Percentiles rank a stretch among this genome's conserved stretches.
phyloP scores from a whole-genome alignment of 2,888 invertebrate species.

The Rhorus exstirpatorius region DNA sequence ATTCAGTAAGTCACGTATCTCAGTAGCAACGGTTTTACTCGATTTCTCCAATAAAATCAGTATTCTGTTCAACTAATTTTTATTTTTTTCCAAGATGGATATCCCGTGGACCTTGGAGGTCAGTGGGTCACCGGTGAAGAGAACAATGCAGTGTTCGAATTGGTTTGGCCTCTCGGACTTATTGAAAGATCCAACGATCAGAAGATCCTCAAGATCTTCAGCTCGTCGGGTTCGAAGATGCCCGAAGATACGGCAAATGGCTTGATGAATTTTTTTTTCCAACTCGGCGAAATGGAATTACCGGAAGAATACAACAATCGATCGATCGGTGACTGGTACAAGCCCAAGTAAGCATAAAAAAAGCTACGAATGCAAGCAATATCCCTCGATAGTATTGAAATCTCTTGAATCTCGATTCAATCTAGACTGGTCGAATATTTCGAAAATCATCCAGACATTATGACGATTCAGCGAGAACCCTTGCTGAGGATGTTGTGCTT shows the following conservation, averaged over 20 bases:
- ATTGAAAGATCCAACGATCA: conserved; percentile 8
- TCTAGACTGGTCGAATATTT: conserved; percentile 70
- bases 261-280: conserved; percentile 18
- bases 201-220: not conserved
- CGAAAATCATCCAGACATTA: conserved; percentile 67
- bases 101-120: conserved; percentile 78
- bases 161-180: conserved; percentile 75
- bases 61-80: no score
- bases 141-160: conserved; percentile 75
- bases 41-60: not conserved
- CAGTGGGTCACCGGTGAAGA: conserved; percentile 80
- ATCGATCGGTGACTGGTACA: conserved; percentile 33
- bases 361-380: not conserved
- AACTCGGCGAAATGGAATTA: not conserved
- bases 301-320: conserved; percentile 25
- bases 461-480: conserved; percentile 60
- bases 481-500: conserved; percentile 63
- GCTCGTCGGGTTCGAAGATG: conserved; percentile 20
- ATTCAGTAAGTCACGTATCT: conserved; percentile 82
- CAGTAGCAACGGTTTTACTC: not conserved
- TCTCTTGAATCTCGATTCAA: not conserved
- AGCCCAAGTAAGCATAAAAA: conserved; percentile 9
- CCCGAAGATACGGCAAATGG: conserved; percentile 10
- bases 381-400: not conserved
- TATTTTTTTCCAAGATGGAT: conserved; percentile 71